Evolutionary conservation across 2,113 vertebrate species (phyloP), one percentile per base, ranked within the genome.

Genomic region (Typhlomys cinereus): DNA sequence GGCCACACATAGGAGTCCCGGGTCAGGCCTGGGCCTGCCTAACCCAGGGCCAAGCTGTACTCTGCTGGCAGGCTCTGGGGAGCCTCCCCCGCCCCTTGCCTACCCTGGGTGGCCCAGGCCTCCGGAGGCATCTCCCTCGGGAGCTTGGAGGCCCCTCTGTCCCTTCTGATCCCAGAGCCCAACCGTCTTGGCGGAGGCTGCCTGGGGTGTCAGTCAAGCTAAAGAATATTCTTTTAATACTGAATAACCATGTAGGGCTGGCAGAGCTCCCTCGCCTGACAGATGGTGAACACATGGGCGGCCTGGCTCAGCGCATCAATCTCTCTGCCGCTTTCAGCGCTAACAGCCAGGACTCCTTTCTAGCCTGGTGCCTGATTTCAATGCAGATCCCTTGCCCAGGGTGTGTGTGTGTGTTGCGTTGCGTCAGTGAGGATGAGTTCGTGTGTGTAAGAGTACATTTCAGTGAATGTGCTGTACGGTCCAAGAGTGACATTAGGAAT

Each of bases 281-380:
- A 98, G 98, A 97, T 98, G 97, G 97, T 4, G 91, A 97, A 39
- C 98, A 98, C 93, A 96, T 97, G 97, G 97, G 94, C 95, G 71
- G 85, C 93, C 29, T 73, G 62, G 73, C 96, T 78, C 81, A 75
- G 75, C 79, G 87, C 97, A 93, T 93, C 97, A 92, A 96, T 97
- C 97, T 97, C 98, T 94, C 88, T 75, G 92, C 69, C 90, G 92
- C 97, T 98, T 97, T 96, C 97, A 97, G 95, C 94, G 89, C 81
- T 82, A 92, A 85, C 79, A 94, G 92, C 92, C 74, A 95, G 93
- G 96, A 95, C 87, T 96, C 93, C 95, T 91, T 81, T 71, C 92
- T 91, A 88, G 85, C 82, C 80, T 12, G 69, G 81, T 64, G 89
- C 4, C 1, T 74, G 81, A 90, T 83, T 69, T n/a, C 83, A 66